Conservation (phyloP, 2,113 vertebrate species). For the Guaruba guarouba region DNA sequence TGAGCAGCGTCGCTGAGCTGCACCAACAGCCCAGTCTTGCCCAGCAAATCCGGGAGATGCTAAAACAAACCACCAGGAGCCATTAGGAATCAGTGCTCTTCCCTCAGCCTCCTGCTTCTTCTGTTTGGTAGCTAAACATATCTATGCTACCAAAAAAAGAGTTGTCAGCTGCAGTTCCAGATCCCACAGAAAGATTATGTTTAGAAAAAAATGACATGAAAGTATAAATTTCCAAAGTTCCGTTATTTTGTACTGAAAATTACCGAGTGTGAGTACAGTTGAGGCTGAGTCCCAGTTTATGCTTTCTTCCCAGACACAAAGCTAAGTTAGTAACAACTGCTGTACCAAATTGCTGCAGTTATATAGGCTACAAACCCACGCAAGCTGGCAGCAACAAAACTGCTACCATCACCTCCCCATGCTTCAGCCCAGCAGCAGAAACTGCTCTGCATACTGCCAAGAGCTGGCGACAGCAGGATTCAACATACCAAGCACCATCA, state of each 20-base stretch:
- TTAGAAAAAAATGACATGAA: background rate
- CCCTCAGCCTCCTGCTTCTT: background rate
- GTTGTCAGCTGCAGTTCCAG: background rate
- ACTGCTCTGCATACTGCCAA: background rate
- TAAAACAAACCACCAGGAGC: constrained; percentile 57
- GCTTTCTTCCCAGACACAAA: background rate
- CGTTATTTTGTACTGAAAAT: background rate
- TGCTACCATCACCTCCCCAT: background rate
- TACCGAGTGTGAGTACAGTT: rapidly evolving
- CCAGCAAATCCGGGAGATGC: constrained; percentile 85
- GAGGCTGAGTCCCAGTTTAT: background rate
- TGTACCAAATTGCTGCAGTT: background rate
- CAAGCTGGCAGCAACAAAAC: constrained; percentile 15
- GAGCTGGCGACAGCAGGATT: background rate
- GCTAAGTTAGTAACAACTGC: background rate
- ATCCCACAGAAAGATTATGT: background rate
- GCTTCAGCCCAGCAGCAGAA: background rate
- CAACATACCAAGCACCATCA: background rate
- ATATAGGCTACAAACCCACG: background rate
- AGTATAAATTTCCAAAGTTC: background rate
- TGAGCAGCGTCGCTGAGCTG: constrained; percentile 78
- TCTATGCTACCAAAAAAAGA: background rate
- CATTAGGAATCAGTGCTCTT: background rate
- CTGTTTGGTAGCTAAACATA: background rate
- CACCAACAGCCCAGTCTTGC: constrained; percentile 80